Percentiles rank a stretch among this genome's conserved stretches.
phyloP scores from a whole-genome alignment of 2,113 vertebrate genomes.

The Lamprotornis superbus region DNA sequence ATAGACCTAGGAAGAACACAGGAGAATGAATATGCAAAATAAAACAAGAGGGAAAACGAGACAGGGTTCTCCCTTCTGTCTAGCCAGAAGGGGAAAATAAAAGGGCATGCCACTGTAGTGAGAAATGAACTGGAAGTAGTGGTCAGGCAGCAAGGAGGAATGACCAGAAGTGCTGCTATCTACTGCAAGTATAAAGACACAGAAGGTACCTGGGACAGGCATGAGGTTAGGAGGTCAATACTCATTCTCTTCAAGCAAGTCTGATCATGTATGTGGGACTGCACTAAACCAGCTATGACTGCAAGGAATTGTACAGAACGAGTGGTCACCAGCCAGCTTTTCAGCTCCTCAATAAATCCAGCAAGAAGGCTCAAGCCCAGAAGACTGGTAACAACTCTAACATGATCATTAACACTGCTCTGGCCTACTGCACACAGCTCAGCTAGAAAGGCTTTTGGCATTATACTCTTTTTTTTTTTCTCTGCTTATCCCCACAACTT shows the following conservation, averaged over 20 bases:
- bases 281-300: not conserved
- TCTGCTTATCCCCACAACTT: not conserved
- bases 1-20: not conserved
- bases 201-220: not conserved
- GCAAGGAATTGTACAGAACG: not conserved
- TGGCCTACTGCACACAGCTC: not conserved
- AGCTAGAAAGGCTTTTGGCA: not conserved
- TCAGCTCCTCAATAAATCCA: not conserved
- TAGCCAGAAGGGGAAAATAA: not conserved
- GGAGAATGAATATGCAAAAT: not conserved
- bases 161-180: not conserved
- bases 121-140: not conserved
- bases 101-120: not conserved
- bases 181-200: not conserved
- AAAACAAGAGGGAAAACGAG: not conserved
- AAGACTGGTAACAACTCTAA: not conserved
- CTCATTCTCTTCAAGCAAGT: not conserved
- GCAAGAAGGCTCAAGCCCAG: not conserved
- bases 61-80: not conserved
- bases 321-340: not conserved
- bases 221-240: not conserved
- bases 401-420: accelerated
- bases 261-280: not conserved
- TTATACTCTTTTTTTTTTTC: not conserved
- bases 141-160: not conserved